A percentile compares a stretch with the other conserved stretches of the same genome.
Evolutionary conservation across 2,113 vertebrate species (phyloP).

Genomic region (Ivindomyrus marchei): DNA sequence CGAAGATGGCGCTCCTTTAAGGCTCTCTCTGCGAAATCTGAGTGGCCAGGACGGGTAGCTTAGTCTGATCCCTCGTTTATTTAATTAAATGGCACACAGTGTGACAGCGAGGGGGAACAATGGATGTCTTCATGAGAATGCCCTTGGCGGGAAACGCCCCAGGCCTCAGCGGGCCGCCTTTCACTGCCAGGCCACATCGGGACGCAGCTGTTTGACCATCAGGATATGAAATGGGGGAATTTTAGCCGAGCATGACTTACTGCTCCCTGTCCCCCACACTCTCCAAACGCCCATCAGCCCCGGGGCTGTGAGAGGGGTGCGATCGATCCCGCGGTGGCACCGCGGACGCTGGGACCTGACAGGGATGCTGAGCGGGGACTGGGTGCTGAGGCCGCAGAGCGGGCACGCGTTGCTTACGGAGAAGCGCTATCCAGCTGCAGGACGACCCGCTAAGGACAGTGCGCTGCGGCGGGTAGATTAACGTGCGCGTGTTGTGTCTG

Average conservation of each 20-base stretch:
- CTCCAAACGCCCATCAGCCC: slow-evolving; percentile 29
- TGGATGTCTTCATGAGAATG: neutral
- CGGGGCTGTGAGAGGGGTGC: slow-evolving; percentile 33
- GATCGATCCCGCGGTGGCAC: slow-evolving; percentile 36
- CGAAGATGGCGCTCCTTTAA: neutral
- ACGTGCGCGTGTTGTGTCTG: too few relatives aligned
- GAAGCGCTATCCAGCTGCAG: neutral
- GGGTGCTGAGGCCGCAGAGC: neutral
- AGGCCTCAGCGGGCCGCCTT: neutral
- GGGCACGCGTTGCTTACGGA: neutral
- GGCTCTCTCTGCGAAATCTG: neutral
- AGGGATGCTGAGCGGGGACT: slow-evolving; percentile 39
- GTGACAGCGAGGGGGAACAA: neutral
- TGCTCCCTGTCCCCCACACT: slow-evolving; percentile 43
- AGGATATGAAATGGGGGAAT: slow-evolving; percentile 1
- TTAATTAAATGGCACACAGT: neutral
- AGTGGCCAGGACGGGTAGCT: neutral
- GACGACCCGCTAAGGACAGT: neutral
- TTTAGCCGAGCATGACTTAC: slow-evolving; percentile 37
- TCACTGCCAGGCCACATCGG: neutral
- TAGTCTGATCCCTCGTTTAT: neutral
- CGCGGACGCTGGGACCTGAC: slow-evolving; percentile 27
- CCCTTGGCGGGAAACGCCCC: neutral
- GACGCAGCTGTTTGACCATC: neutral
- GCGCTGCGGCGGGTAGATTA: neutral